Evolutionary conservation across 1,140 invertebrate species (phyloP).

Genomic region (Camponotus pennsylvanicus): DNA sequence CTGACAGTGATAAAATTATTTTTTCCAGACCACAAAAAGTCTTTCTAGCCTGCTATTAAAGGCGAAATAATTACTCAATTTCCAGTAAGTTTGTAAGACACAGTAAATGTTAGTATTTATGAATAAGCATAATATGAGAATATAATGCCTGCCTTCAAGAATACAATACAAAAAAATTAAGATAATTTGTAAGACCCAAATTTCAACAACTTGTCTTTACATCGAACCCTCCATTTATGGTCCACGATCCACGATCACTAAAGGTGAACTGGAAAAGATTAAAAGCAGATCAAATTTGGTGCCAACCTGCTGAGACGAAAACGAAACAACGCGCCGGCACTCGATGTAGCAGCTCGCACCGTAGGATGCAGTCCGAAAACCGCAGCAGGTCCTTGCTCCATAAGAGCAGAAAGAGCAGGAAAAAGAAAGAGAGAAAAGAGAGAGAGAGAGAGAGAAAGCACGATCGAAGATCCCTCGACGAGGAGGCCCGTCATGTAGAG

Average conservation of each 20-base stretch:
- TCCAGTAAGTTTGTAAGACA: background rate
- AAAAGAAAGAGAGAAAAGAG: background rate
- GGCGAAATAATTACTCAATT: background rate
- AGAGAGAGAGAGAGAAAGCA: constrained; percentile 47
- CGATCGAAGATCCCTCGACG: constrained; percentile 56
- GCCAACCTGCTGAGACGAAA: background rate
- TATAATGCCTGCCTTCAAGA: background rate
- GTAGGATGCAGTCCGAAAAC: constrained; percentile 34
- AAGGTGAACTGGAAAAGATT: background rate
- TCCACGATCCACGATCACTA: background rate
- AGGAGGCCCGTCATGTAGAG: constrained; percentile 39
- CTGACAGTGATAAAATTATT: background rate
- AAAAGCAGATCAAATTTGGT: background rate
- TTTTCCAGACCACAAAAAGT: background rate
- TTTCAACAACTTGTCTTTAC: background rate
- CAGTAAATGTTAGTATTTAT: background rate
- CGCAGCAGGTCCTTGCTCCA: constrained; percentile 49
- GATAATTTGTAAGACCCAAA: background rate
- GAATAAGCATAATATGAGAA: background rate
- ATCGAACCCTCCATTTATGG: background rate
- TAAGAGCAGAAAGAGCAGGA: constrained; percentile 22
- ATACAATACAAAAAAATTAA: background rate
- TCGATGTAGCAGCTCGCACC: constrained; percentile 2
- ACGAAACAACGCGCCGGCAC: background rate
- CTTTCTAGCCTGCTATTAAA: background rate